Base-by-base conservation (phyloP, 2,113 vertebrate species). In the Mystacornis crossleyi region DNA sequence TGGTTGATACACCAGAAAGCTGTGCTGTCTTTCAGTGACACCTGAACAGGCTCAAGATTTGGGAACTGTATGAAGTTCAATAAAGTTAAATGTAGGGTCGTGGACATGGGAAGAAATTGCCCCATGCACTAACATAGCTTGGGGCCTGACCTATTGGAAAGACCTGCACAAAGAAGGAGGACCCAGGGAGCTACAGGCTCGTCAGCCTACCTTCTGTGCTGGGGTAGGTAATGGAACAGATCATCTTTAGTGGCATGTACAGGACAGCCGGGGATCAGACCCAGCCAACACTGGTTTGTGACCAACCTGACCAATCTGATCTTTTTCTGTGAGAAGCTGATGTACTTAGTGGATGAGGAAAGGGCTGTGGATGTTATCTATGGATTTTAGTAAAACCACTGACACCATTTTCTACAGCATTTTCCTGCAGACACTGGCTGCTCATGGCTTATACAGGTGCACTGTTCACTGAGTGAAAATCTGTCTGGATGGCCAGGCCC, bases 321-420 rank as follows among this genome's bases (percentile, higher is more conserved):
- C 13, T 42, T 43, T 19, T 54, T 47, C 29, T 48, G 1, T 14
- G 16, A 17, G 20, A 66, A 50, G 4, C 8, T 31, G 13, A 42
- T 0, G 0, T 5, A 19, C 4, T 10, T 29, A 50, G 12, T 48
- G 20, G 26, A 14, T 42, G 17, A 58, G 17, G 20, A 75, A 58
- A 36, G 11, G 15, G 14, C 17, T 50, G 13, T 75, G 31, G 20
- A 77, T 51, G 11, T 9, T 67, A 9, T 23, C 20, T 21, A 4
- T 11, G 18, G 17, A 58, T 50, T 67, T 36, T 21, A 75, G 20
- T 14, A 20, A 66, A 58, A 42, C 2, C 29, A 42, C 25, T 48
- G 18, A 17, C 25, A 50, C 16, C 5, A 36, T 67, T 67, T 67
- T 10, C 26, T 66, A 12, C 25, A 26, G 4, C 25, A 36, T 6